Conservation (phyloP, 2,888 invertebrate genomes). For the Therioaphis trifolii region DNA sequence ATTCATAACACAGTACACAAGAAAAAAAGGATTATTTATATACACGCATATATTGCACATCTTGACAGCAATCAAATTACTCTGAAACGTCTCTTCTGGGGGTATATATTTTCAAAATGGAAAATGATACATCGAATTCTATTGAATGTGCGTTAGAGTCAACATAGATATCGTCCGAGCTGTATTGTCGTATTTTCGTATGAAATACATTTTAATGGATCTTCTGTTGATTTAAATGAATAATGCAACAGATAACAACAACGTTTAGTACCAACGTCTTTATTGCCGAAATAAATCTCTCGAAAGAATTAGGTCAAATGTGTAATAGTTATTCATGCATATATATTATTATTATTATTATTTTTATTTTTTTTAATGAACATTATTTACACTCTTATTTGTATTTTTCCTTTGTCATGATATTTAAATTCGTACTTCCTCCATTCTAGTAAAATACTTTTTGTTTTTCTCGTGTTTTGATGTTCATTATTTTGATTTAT, state of each 20-base stretch:
- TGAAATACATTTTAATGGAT: slow-evolving; percentile 13
- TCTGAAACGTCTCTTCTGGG: too few species aligned
- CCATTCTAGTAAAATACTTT: background rate
- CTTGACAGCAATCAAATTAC: too few species aligned
- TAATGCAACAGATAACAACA: background rate
- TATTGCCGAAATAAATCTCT: slow-evolving; percentile 19
- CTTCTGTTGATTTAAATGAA: slow-evolving; percentile 29
- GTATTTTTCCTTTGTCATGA: background rate
- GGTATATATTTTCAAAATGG: too few species aligned
- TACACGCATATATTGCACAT: too few species aligned
- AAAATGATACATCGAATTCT: too few species aligned
- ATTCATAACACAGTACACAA: too few species aligned
- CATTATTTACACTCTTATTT: slow-evolving; percentile 12
- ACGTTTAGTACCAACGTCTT: background rate
- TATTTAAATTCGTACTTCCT: background rate
- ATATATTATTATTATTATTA: background rate
- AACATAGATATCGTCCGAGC: background rate
- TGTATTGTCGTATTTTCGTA: background rate
- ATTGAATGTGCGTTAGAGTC: too few species aligned
- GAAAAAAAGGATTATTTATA: too few species aligned
- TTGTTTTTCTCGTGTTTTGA: background rate
- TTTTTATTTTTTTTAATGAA: background rate
- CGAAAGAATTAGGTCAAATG: slow-evolving; percentile 27
- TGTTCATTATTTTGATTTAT: too few species aligned
- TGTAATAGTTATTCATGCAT: background rate